These are phyloP conservation scores for Ips typographus DNA, from an alignment of 1,140 invertebrate genomes.

Conservation along the genomic window DNA sequence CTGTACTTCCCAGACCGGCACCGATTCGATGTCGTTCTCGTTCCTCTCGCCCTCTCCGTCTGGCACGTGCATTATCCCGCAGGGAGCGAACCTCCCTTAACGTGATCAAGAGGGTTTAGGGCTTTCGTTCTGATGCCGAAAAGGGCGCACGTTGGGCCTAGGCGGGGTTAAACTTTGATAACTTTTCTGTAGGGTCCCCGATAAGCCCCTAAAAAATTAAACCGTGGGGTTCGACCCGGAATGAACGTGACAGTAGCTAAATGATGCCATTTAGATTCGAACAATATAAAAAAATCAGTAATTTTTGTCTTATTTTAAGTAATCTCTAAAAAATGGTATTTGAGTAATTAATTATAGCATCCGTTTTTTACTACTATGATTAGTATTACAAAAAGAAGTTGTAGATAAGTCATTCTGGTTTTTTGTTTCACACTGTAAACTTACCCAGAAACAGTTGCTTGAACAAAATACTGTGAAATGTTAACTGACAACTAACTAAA, in stretches of 20 bases:
- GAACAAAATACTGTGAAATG: too few relatives aligned
- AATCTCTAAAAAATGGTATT: too few relatives aligned
- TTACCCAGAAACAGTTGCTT: too few relatives aligned
- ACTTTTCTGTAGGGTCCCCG: slow-evolving; percentile 6
- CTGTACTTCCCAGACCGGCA: slow-evolving; percentile 8
- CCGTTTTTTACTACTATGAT: too few relatives aligned
- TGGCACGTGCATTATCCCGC: slow-evolving; percentile 7
- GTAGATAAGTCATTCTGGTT: too few relatives aligned
- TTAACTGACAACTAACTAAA: too few relatives aligned
- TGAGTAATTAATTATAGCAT: too few relatives aligned
- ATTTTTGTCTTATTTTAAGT: too few relatives aligned
- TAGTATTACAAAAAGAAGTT: too few relatives aligned
- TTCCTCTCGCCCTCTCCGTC: slow-evolving; percentile 10
- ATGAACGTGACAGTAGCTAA: slow-evolving; percentile 4
- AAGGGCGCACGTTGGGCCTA: slow-evolving; percentile 13
- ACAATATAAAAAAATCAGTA: neutral
- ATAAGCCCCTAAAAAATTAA: slow-evolving; percentile 26
- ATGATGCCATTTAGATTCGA: neutral
- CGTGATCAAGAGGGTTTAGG: slow-evolving; percentile 26
- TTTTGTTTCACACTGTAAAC: too few relatives aligned
- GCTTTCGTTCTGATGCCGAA: slow-evolving; percentile 5
- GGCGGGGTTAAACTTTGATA: slow-evolving; percentile 22
- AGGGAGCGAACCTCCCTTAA: slow-evolving; percentile 20
- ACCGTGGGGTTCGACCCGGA: slow-evolving; percentile 13
- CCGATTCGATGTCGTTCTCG: slow-evolving; percentile 6